A percentile compares a stretch with the other conserved stretches of the same genome.
phyloP scores from a whole-genome alignment of 2,888 invertebrate genomes.

The Aporophyla lueneburgensis region DNA sequence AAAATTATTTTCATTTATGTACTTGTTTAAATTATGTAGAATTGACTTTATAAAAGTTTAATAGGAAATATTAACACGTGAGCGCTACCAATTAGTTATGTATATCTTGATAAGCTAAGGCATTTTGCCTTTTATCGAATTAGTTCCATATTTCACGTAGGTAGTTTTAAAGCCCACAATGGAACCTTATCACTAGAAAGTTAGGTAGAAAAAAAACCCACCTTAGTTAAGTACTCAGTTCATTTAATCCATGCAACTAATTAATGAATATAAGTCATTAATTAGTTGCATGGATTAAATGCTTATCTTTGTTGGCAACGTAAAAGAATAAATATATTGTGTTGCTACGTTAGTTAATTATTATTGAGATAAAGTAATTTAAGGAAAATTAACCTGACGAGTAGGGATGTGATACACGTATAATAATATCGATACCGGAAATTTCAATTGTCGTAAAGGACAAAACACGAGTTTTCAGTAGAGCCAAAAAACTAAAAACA shows the following conservation, averaged over 20 bases:
- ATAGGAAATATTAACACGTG: background rate
- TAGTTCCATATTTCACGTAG: too few relatives aligned
- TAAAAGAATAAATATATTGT: background rate
- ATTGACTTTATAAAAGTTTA: background rate
- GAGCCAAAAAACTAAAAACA: too few relatives aligned
- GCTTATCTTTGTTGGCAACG: background rate
- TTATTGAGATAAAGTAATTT: slow-evolving; percentile 1
- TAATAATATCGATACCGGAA: slow-evolving; percentile 26
- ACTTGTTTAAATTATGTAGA: background rate
- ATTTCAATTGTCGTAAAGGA: too few relatives aligned
- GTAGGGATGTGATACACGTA: slow-evolving; percentile 2
- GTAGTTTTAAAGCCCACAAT: too few relatives aligned
- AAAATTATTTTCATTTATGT: background rate
- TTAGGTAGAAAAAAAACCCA: background rate
- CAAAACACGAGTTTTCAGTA: too few relatives aligned
- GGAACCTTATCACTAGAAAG: background rate
- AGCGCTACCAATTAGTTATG: background rate
- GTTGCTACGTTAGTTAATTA: slow-evolving; percentile 1
- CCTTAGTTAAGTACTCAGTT: background rate
- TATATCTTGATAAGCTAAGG: background rate
- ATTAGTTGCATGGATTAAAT: too few relatives aligned
- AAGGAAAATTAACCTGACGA: slow-evolving; percentile 24
- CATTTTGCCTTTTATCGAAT: background rate
- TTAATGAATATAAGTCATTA: too few relatives aligned
- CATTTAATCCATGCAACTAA: background rate